Conservation (phyloP, 2,888 invertebrate genomes). For the Ditylenchus weischeri region DNA sequence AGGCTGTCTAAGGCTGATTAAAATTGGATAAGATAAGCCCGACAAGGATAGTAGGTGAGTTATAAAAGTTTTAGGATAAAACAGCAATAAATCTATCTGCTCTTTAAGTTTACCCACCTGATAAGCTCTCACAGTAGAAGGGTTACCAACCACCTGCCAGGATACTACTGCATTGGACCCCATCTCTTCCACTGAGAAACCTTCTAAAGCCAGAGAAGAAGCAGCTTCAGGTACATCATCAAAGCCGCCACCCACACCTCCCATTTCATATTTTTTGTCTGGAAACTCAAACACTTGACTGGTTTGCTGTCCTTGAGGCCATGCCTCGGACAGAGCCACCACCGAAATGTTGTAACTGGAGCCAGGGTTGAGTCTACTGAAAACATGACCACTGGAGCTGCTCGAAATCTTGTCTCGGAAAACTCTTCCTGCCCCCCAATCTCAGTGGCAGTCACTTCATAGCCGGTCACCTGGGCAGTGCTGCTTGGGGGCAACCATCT, state of each 20-base stretch:
- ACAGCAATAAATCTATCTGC: too few relatives aligned
- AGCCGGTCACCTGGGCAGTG: constrained; percentile 28
- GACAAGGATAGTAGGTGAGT: too few relatives aligned
- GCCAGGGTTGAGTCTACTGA: constrained; percentile 23
- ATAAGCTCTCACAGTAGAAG: constrained; percentile 42
- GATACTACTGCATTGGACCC: constrained; percentile 33
- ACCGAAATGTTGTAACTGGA: constrained; percentile 38
- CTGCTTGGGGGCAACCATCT: constrained; percentile 37
- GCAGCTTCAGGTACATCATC: not conserved
- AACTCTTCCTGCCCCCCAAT: constrained; percentile 14
- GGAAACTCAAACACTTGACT: constrained; percentile 25
- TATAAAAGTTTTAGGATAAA: too few relatives aligned
- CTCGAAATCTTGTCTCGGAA: constrained; percentile 22
- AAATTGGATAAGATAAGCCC: too few relatives aligned
- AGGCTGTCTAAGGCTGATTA: too few relatives aligned
- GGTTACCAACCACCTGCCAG: constrained; percentile 50
- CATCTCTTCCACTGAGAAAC: constrained; percentile 14
- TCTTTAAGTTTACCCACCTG: constrained; percentile 34
- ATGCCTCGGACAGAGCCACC: constrained; percentile 27
- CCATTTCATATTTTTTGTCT: not conserved
- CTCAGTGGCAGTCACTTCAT: constrained; percentile 34
- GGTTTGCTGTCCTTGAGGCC: constrained; percentile 23
- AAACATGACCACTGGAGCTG: constrained; percentile 18
- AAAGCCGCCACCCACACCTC: constrained; percentile 12
- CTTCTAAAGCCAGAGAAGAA: not conserved